Base-by-base conservation (phyloP, 2,888 invertebrate species). In the Bombyx huttoni region DNA sequence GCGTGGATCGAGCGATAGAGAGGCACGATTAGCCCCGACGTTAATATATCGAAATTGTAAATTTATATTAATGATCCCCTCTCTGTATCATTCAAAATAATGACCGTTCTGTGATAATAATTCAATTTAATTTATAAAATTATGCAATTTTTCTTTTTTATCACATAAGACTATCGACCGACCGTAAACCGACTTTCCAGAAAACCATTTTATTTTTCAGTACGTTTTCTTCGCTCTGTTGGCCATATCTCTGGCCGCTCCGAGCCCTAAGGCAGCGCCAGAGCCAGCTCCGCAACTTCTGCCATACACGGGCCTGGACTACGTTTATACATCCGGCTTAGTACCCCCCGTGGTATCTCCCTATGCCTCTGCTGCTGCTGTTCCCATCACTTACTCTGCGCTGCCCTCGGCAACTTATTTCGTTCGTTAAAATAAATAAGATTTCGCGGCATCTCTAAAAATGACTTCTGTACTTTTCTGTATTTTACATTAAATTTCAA, bases 211-310 rank as follows among this genome's bases (percentile, higher is more conserved):
- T 47, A 49, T 50, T 63, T 75, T 67, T 13, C 69, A 90, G 91
- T 67, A 89, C 60, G 75, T 86, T 48, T 65, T 90, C 53, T 80
- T 88, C 64, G 89, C 89, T 59, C 59, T 90, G 54, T 56, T 90
- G 69, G 90, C 87, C 34, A 74, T 86, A 57, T 89, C 88, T 40
- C 69, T 84, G 54, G 90, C 90, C 50, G 83, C 81, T 10, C 89
- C 89, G 9, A 75, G 67, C 54, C 77, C 79, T 0, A 70, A 73
- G 10, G 74, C 81, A 5, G 61, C 61, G 24, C 71, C 72, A 0
- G 68, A 58, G 34, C 73, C 70, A 6, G 58, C 66, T 6, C 76
- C 76, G 3, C 79, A 80, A 56, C 10, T 65, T 48, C 14, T 75
- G 53, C 46, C 75, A 9, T 79, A 81, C 68, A 52, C 68, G 0